phyloP scores from a whole-genome alignment of 2,888 invertebrate species.

The Cylindroiulus punctatus region DNA sequence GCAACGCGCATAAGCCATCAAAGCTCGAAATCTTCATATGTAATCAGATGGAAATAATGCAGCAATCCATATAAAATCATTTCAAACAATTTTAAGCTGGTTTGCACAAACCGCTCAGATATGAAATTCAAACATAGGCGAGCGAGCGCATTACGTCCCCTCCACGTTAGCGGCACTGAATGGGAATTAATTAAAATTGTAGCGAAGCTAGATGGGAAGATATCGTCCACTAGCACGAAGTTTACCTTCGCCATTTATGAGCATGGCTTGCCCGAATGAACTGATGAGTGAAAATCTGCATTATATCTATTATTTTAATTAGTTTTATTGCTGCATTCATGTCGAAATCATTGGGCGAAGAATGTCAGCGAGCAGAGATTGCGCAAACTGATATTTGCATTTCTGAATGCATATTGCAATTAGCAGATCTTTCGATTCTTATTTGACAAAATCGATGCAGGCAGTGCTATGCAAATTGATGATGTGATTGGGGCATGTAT shows the following conservation, averaged over 20 bases:
- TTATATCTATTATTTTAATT: constrained; percentile 38
- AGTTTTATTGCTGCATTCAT: constrained; percentile 14
- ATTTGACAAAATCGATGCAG: background rate
- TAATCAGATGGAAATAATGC: constrained; percentile 42
- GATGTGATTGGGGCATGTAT: background rate
- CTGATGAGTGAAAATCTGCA: constrained; percentile 36
- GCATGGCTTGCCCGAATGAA: background rate
- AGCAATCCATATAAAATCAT: constrained; percentile 34
- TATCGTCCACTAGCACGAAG: constrained; percentile 9
- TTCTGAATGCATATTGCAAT: background rate
- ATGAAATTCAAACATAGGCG: constrained; percentile 33
- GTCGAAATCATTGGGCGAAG: constrained; percentile 14
- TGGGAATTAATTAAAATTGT: constrained; percentile 41
- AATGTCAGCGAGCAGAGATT: background rate
- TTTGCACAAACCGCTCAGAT: constrained; percentile 14
- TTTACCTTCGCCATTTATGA: background rate
- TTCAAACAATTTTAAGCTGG: constrained; percentile 13
- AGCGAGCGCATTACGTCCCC: background rate
- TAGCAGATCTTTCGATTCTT: constrained; percentile 11
- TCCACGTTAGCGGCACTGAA: background rate
- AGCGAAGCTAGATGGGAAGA: constrained; percentile 24
- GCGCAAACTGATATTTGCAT: constrained; percentile 23
- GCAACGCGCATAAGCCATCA: background rate
- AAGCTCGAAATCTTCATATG: background rate
- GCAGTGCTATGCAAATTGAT: background rate